Evolutionary conservation across 2,113 vertebrate genomes (phyloP), one percentile per base, ranked within the genome.

Genomic region (Oriolus oriolus): DNA sequence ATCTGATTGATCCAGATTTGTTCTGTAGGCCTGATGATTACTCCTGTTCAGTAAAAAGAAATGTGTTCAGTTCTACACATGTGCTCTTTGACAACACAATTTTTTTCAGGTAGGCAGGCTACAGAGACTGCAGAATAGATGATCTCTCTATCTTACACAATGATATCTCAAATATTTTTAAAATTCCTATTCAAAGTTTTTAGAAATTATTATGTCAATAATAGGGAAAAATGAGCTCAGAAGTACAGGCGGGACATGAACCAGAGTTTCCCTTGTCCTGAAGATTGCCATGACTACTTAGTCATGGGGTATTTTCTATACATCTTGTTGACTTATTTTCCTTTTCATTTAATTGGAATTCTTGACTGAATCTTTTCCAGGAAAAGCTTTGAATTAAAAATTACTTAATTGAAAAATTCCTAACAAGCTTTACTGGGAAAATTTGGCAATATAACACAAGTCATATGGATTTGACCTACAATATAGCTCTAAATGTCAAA

Each of bases 31-130:
- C 20, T 76, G 13, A 11, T 0, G 1, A 64, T 88, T 63, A 35
- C 3, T 68, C 15, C 71, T 49, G 27, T 12, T 54, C 4, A 0
- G 4, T 44, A 42, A 69, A 74, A 92, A 44, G 2, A 50, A 61
- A 60, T 13, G 10, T 21, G 4, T 30, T n/a, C 30, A 35, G 11
- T 80, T 71, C 19, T 52, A 14, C 1, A 1, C 2, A 6, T 35
- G 35, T 1, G 1, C 4, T 53, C 6, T 31, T 3, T 69, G 41
- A 41, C 45, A 56, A 20, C 10, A 2, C 4, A 22, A 2, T 23
- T 16, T 4, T 73, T 81, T 94, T 70, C 56, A 77, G 24, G 12
- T 44, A 11, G 16, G 20, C 0, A 6, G 49, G 22, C 13, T 50
- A 54, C 16, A 60, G 39, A 59, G 53, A 28, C 13, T 56, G 22